Base-by-base conservation (phyloP, 1,140 invertebrate species). In the Tetramorium simillimum region DNA sequence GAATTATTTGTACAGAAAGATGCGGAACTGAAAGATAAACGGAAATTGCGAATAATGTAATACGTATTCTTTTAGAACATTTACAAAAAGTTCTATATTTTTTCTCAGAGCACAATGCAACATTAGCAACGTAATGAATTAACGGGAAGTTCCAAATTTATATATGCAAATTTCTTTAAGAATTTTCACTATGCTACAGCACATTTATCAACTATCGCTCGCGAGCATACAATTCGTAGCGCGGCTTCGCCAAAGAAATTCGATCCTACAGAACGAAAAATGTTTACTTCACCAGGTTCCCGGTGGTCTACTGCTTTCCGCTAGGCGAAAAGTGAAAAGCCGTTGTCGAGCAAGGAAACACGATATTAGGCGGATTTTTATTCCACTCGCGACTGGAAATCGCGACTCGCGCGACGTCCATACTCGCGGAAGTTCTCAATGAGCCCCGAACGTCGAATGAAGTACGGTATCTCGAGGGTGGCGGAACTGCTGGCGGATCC, bases 401-500 rank as follows among this genome's bases (percentile, higher is more conserved):
- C 49, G 60, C 63, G 37, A 67, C n/a, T 63, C 33, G 40, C 28
- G 28, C 28, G 28, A 33, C 28, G 2, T 56, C 7, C 21, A 28
- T 37, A 40, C 21, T 72, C 67, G 46, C 51, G 76, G 21, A 86
- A 86, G 76, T 46, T 63, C 58, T 78, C 76, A 60, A 80, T 86
- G 75, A 86, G 78, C 3, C n/a, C 63, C 75, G 62, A 78, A 56
- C 85, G 7, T 9, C 49, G 77, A 81, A 62, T 69, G 85, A 81
- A 77, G 24, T 43, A 56, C 43, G 82, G 33, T 84, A 70, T 76
- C 51, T 84, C 43, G 53, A 65, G 70, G 21, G 9, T 46, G 46
- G 33, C 28, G 58, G 33, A 78, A 78, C 62, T 46, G 33, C 14
- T 51, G 67, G 65, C 33, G 46, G 60, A 51, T 78, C 60, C 14